Evolutionary conservation across 2,113 vertebrate genomes (phyloP).

Genomic region (Chlamydotis undulata): DNA sequence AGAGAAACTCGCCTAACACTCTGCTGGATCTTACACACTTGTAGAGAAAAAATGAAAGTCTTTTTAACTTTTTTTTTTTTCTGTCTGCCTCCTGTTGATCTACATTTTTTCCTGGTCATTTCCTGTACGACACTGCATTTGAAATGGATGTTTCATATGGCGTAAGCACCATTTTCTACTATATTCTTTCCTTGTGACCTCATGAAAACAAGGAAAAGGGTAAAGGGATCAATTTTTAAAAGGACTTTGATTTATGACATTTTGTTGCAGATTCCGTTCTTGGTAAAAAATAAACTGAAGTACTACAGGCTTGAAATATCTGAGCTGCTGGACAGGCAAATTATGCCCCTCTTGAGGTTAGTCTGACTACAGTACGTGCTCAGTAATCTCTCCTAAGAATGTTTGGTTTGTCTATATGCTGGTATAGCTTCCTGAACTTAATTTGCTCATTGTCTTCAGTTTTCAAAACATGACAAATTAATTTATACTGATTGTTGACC

Average conservation of each 20-base stretch:
- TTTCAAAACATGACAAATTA: background rate
- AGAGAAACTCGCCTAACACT: background rate
- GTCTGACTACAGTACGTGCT: accelerated
- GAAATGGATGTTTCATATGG: background rate
- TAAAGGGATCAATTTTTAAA: background rate
- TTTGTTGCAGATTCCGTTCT: background rate
- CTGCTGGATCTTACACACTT: background rate
- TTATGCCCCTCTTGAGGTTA: background rate
- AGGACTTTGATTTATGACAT: background rate
- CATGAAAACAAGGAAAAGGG: background rate
- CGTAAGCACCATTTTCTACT: background rate
- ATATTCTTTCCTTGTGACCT: background rate
- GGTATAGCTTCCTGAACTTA: background rate
- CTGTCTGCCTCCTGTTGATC: background rate
- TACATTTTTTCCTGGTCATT: background rate
- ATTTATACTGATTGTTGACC: background rate
- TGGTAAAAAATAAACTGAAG: background rate
- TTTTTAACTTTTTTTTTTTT: background rate
- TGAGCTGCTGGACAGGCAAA: background rate
- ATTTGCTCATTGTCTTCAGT: background rate
- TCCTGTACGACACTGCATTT: background rate
- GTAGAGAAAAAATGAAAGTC: background rate
- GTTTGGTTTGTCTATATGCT: background rate
- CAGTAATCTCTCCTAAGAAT: background rate
- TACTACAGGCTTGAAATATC: background rate